Percentiles rank a stretch among this genome's conserved stretches.
Evolutionary conservation across 2,113 vertebrate species (phyloP).

Genomic region (Monopterus albus): DNA sequence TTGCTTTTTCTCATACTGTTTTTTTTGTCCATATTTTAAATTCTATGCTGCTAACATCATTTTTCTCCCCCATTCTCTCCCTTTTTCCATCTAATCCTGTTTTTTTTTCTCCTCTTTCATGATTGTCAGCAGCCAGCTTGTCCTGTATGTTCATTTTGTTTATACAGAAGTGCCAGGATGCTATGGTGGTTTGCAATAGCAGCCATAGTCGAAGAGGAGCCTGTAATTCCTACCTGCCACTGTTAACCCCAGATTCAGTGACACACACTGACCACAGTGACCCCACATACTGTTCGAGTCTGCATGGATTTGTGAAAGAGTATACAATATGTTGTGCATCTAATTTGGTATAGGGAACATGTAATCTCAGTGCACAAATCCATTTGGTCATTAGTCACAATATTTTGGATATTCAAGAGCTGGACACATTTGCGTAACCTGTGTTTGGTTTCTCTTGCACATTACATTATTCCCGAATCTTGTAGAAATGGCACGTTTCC

Average conservation of each 20-base stretch:
- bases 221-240: conserved; percentile 57
- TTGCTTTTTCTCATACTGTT: not conserved
- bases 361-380: too few species aligned
- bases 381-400: too few species aligned
- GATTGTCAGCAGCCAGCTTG: not conserved
- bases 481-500: too few species aligned
- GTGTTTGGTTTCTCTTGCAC: too few species aligned
- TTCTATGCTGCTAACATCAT: not conserved
- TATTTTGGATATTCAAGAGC: too few species aligned
- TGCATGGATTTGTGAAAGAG: conserved; percentile 33
- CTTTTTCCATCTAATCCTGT: not conserved
- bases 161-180: conserved; percentile 12
- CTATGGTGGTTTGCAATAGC: too few species aligned
- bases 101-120: not conserved
- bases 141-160: conserved; percentile 21
- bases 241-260: conserved; percentile 61
- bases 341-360: too few species aligned
- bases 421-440: too few species aligned
- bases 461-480: too few species aligned
- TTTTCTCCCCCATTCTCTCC: not conserved
- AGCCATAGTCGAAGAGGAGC: conserved; percentile 35
- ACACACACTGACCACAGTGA: conserved; percentile 67
- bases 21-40: not conserved
- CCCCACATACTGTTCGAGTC: conserved; percentile 52
- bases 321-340: not conserved